Base-by-base conservation (phyloP, 2,797 vertebrate genomes). In the Coccyzus lansbergi region DNA sequence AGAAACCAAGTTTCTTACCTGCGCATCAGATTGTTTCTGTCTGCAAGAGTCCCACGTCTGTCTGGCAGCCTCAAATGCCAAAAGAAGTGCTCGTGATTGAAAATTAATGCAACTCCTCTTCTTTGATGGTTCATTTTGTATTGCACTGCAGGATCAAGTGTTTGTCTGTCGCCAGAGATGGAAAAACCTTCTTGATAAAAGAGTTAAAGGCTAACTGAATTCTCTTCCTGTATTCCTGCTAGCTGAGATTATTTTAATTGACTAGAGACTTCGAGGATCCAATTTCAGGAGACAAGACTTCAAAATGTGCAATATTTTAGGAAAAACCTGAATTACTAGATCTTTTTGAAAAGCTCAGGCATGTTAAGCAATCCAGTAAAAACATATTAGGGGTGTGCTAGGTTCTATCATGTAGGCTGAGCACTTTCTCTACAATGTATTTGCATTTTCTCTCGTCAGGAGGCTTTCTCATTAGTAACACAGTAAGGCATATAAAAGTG, bases 51-150 rank as follows among this genome's bases (percentile, higher is more conserved):
- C 56, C 99, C 99, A 7, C 90, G 88, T 79, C 99, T 98, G 1
- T 92, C 55, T 2, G 25, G 19, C 91, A 99, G 70, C 1, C 0
- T 93, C 53, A 99, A 96, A 1, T 80, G 96, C 99, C 99, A 99
- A 89, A 20, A 98, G 95, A 99, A 99, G 42, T 19, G 79, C 92
- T 99, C 99, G 0, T 99, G 99, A 94, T 99, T 99, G 95, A 99
- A 99, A 93, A 99, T 99, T 19, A 99, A 97, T 0, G 99, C 99
- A 20, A 98, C 42, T 59, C 99, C 99, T 96, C 99, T 97, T 56
- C 95, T 97, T 76, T 93, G 98, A 92, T 99, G 97, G 92, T 97
- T 97, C 99, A 99, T 99, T 92, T 97, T 98, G 97, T 99, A 99
- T 94, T 98, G 98, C 79, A 97, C 97, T 42, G 94, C 92, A 10